Base-by-base conservation (phyloP, 2,888 invertebrate species). In the Isotomurus palustris region DNA sequence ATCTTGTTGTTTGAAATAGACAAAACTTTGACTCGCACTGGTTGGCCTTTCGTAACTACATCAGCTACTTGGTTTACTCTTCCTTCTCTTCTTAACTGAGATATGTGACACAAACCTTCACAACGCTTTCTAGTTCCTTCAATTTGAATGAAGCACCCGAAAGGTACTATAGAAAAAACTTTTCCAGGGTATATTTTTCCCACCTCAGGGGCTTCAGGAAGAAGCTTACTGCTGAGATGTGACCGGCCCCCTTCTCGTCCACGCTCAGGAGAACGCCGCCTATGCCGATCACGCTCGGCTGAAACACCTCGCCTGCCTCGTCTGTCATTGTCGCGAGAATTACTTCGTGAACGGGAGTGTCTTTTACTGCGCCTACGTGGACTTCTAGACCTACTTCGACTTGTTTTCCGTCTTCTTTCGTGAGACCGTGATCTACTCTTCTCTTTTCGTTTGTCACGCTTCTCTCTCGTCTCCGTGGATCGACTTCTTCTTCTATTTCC, bases 101-200 rank as follows among this genome's bases (percentile, higher is more conserved):
- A 97, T 71, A 99, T 96, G 74, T 99, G 99, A 1, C 96, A 95
- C 0, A 99, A 79, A 0, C 99, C 99, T 75, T 99, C 99, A 85
- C 91, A 91, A 41, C 88, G 82, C 68, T 88, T 86, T 47, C 47
- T 28, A 24, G 12, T 14, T 0, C 95, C 94, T 73, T 95, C 92
- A 22, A 99, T 79, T 76, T 95, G 93, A 0, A 96, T 92, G 76
- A 99, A 99, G 74, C 96, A 96, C 1, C 99, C 99, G 77, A 97
- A 99, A n/a, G 90, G 87, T 52, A 95, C 93, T 67, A 96, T 89
- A 72, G 92, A 96, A 0, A 92, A 91, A 0, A 99, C 92, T 76
- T 91, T 88, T 0, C 95, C 99, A 63, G 83, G 83, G 74, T 95
- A 97, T 68, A 99, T 91, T 82, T 75, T 72, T 40, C 79, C 79